Conservation (phyloP, 2,113 vertebrate genomes). For the Turnix velox region DNA sequence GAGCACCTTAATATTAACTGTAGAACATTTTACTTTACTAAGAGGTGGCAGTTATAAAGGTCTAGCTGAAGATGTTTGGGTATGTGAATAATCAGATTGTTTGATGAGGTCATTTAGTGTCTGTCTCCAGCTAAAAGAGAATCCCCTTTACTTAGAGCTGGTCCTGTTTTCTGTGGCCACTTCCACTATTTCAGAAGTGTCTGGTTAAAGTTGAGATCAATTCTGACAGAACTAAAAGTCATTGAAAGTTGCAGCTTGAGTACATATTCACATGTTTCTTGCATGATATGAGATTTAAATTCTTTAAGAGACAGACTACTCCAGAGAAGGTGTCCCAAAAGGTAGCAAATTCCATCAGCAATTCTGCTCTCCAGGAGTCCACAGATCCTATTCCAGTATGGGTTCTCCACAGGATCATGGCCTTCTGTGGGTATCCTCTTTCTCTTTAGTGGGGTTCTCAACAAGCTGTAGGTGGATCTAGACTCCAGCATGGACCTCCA, state of each 20-base stretch:
- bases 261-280: no score
- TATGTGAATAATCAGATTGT: neutral
- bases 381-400: neutral
- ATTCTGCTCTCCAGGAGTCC: neutral
- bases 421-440: neutral
- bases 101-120: neutral
- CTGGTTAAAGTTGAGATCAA: neutral
- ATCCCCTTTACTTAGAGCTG: neutral
- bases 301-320: neutral
- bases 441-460: neutral
- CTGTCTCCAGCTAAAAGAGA: neutral
- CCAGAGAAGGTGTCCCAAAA: neutral
- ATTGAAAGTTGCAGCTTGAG: neutral
- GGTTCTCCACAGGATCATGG: neutral
- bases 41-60: neutral
- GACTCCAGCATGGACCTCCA: neutral
- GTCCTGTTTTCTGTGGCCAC: neutral
- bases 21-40: neutral
- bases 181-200: neutral
- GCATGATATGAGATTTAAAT: neutral
- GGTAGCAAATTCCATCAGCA: neutral
- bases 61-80: neutral
- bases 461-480: neutral
- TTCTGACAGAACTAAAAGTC: neutral
- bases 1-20: neutral